Evolutionary conservation across 2,797 vertebrate species (phyloP), one percentile per base, ranked within the genome.

Genomic region (Melanotaenia trifasciata): DNA sequence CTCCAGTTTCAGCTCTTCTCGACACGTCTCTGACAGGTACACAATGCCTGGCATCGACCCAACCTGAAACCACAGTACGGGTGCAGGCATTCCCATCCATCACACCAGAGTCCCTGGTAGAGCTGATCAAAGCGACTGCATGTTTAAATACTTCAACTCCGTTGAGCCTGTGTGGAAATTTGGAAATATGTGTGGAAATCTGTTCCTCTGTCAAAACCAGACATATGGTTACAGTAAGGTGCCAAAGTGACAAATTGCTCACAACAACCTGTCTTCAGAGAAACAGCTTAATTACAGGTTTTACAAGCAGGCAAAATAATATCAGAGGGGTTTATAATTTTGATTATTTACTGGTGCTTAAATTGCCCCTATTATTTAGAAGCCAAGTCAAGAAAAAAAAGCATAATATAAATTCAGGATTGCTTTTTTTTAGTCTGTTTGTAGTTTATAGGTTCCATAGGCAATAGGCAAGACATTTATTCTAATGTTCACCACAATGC

Each of bases 21-120:
- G 74, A 90, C 85, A 80, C 30, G 47, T 88, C 81, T 79, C 75
- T 91, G 91, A 91, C 92, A 88, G 90, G 73, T 87, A 90, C 83
- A 91, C 92, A 93, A 93, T 80, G 81, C 80, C 84, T 88, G 36
- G 30, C 62, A 30, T 84, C 72, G n/a, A 71, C 81, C 62, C 73
- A 76, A 54, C 74, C 82, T 32, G 36, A 67, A 81, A 76, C 74
- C 69, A 56, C 75, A 75, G 72, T 71, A 77, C n/a, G 43, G 66
- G 78, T 70, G 67, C 78, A 76, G 20, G 75, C 71, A 70, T 76
- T 76, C 74, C 77, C 83, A 35, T 90, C 84, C 83, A 72, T 86
- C 84, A 86, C 65, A 38, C 24, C 56, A 10, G 16, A 81, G 75
- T 78, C 59, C 16, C 77, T 36, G 13, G 58, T 63, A 61, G 60